Base-by-base conservation (phyloP, 2,797 vertebrate genomes). In the Eremophila alpestris region DNA sequence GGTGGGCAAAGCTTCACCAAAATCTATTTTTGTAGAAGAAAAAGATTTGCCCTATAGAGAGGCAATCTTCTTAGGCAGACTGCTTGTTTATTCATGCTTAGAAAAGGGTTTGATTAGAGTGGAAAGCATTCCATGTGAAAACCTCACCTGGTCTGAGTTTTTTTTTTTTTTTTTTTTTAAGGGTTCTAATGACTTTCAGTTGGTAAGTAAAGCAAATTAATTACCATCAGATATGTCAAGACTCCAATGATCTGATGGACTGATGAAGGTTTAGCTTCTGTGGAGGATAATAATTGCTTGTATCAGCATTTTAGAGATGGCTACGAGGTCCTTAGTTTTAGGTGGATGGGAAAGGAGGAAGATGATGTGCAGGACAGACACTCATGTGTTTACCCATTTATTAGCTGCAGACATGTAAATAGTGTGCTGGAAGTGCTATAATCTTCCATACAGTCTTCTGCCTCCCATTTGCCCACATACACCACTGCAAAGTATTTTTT, bases 381-480 rank as follows among this genome's bases (percentile, higher is more conserved):
- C 4, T 32, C 2, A 1, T 15, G 4, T 64, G 16, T 3, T 70
- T 11, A 23, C 15, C 16, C 11, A 1, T 38, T 81, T 69, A 32
- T 46, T 71, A 63, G 32, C 14, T 56, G 17, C 26, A 51, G 64
- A 11, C 21, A 7, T 21, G 22, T 54, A 55, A 84, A 45, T 17
- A 69, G 27, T 5, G 0, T 40, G 7, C n/a, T 71, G n/a, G 34
- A 64, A 86, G 38, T 58, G 30, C 24, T 65, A 0, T 22, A 9
- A 2, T 32, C 6, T 64, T 70, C 21, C 24, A 13, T 75, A 18
- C 29, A 16, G 27, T 56, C 10, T 60, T 24, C 30, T 78, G 5
- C 78, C 16, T 55, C 16, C 5, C 4, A 0, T 41, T 52, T 63
- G 16, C 16, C 24, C 1, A 2, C 30, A 7, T 46, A 8, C 0